Conservation (phyloP, 2,888 invertebrate species). For the Drosophila seclusa region DNA sequence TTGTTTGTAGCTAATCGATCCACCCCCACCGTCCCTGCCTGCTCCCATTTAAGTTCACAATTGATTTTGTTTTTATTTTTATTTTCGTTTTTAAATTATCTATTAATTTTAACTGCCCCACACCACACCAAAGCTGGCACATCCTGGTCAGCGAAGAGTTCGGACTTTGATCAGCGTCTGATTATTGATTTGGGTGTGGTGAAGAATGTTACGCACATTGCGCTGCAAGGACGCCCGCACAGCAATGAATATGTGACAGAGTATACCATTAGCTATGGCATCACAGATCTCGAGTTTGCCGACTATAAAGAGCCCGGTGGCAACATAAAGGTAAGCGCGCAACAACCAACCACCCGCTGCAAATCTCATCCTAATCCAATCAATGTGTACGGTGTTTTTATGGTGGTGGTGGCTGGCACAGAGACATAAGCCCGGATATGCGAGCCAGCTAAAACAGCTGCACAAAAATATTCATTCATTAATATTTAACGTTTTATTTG, state of each 20-base stretch:
- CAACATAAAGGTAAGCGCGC: conserved; percentile 91
- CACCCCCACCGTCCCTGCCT: conserved; percentile 12
- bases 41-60: conserved; percentile 25
- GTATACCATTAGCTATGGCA: conserved; percentile 96
- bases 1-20: conserved; percentile 49
- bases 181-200: conserved; percentile 94
- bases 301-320: conserved; percentile 96
- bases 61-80: conserved; percentile 59
- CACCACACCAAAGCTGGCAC: conserved; percentile 89
- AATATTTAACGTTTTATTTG: conserved; percentile 49
- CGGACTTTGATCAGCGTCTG: conserved; percentile 96
- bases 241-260: conserved; percentile 97
- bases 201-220: conserved; percentile 95
- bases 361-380: conserved; percentile 46
- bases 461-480: conserved; percentile 50
- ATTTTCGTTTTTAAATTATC: conserved; percentile 57
- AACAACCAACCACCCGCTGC: conserved; percentile 35
- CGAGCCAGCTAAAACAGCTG: conserved; percentile 41
- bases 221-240: conserved; percentile 95
- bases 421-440: conserved; percentile 9
- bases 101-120: conserved; percentile 49
- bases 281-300: conserved; percentile 94
- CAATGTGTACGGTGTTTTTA: conserved; percentile 19
- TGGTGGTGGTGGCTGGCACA: conserved; percentile 31
- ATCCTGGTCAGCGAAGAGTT: conserved; percentile 96